These are phyloP conservation scores for Thymelicus acteon DNA, from an alignment of 2,888 invertebrate genomes.

Conservation along the genomic window DNA sequence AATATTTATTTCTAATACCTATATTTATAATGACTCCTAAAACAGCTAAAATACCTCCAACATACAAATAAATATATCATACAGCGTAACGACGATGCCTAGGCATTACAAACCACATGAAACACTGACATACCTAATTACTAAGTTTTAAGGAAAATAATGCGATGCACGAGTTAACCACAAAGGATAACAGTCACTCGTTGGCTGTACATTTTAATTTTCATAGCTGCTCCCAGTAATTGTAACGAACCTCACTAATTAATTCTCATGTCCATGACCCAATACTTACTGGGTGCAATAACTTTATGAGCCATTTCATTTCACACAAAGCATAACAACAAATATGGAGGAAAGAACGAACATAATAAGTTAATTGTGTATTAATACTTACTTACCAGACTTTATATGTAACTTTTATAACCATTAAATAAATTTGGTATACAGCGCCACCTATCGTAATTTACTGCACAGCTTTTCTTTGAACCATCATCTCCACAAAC, in stretches of 20 bases:
- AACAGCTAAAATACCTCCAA: too few relatives aligned
- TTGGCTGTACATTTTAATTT: conserved; percentile 48
- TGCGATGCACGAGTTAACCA: conserved; percentile 32
- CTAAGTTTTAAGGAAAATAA: conserved; percentile 51
- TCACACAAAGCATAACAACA: conserved; percentile 17
- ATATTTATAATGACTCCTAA: too few relatives aligned
- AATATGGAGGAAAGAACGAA: not conserved
- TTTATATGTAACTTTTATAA: not conserved
- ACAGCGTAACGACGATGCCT: not conserved
- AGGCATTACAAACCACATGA: not conserved
- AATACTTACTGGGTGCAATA: conserved; percentile 44
- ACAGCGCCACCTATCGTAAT: too few relatives aligned
- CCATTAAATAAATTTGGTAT: too few relatives aligned
- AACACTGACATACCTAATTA: not conserved
- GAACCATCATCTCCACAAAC: too few relatives aligned
- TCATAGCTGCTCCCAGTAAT: conserved; percentile 44
- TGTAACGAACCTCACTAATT: conserved; percentile 50
- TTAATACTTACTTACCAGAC: too few relatives aligned
- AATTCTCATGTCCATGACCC: conserved; percentile 46
- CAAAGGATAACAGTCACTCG: conserved; percentile 39
- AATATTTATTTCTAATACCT: too few relatives aligned
- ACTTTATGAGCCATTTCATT: conserved; percentile 41
- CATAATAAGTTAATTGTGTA: too few relatives aligned
- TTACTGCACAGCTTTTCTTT: too few relatives aligned
- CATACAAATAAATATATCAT: too few relatives aligned